These are phyloP conservation scores for Carabus problematicus DNA, from an alignment of 2,888 invertebrate genomes.

Conservation along the genomic window DNA sequence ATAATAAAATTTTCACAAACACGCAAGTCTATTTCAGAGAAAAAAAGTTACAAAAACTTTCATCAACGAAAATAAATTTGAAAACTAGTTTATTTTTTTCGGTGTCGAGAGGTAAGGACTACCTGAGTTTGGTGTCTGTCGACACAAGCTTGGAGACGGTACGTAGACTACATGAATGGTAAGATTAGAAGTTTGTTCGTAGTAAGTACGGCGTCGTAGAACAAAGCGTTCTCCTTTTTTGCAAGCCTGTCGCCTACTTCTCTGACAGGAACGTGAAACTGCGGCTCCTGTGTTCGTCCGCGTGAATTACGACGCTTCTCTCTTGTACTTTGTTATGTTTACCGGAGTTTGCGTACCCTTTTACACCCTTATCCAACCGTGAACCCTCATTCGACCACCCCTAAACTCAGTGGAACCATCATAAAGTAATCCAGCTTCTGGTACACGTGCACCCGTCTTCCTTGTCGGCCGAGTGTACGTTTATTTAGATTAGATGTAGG, in stretches of 20 bases:
- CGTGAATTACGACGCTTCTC: conserved; percentile 16
- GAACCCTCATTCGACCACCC: conserved; percentile 8
- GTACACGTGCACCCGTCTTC: too few species aligned
- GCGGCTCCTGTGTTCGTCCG: background rate
- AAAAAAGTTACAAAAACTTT: too few species aligned
- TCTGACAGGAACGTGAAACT: too few species aligned
- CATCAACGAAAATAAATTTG: too few species aligned
- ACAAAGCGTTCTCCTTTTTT: background rate
- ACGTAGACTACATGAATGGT: conserved; percentile 2
- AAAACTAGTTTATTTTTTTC: too few species aligned
- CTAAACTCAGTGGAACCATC: background rate
- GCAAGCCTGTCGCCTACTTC: background rate
- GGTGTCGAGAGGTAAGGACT: too few species aligned
- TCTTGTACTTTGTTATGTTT: conserved; percentile 17
- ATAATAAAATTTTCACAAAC: too few species aligned
- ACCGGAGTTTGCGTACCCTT: conserved; percentile 11
- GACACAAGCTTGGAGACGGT: background rate
- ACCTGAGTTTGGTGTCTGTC: too few species aligned
- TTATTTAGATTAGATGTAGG: too few species aligned
- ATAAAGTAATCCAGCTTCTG: background rate
- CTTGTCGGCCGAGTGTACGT: too few species aligned
- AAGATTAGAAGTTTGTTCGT: conserved; percentile 9
- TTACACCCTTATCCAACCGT: conserved; percentile 10
- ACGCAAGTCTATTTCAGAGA: too few species aligned
- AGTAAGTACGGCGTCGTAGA: background rate